Conservation (phyloP, 2,113 vertebrate genomes). For the Nothoprocta perdicaria region DNA sequence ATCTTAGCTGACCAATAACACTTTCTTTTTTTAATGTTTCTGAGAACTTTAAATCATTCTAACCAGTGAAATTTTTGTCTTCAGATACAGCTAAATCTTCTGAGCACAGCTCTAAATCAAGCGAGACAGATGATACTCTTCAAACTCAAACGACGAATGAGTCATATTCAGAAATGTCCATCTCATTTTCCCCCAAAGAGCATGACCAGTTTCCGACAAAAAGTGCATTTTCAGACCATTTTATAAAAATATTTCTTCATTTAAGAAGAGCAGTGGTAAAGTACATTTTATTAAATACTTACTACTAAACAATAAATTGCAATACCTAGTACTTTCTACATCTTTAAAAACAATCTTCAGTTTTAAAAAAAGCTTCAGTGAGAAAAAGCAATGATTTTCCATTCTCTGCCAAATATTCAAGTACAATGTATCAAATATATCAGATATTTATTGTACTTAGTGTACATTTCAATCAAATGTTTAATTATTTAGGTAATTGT, state of each 20-base stretch:
- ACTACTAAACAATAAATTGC: not conserved
- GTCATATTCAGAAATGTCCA: not conserved
- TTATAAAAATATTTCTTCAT: conserved; percentile 82
- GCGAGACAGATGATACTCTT: conserved; percentile 23
- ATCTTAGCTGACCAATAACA: not conserved
- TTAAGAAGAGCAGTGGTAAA: conserved; percentile 89
- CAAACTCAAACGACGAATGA: conserved; percentile 19
- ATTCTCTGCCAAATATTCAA: not conserved
- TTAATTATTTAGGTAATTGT: not conserved
- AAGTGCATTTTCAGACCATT: conserved; percentile 71
- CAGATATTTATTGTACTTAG: not conserved
- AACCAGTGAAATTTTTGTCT: conserved; percentile 5
- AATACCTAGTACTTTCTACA: not conserved
- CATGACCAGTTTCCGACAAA: not conserved
- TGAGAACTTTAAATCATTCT: conserved; percentile 7
- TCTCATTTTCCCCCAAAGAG: not conserved
- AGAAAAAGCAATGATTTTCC: not conserved
- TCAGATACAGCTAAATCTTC: conserved; percentile 48
- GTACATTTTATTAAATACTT: not conserved
- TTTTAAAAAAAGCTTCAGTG: not conserved
- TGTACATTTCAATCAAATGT: not conserved
- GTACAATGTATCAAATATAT: not conserved
- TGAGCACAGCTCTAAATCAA: conserved; percentile 26
- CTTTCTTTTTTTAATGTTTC: not conserved
- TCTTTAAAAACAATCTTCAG: not conserved